Evolutionary conservation across 2,888 invertebrate species (phyloP).

Genomic region (Cistogaster globosa): DNA sequence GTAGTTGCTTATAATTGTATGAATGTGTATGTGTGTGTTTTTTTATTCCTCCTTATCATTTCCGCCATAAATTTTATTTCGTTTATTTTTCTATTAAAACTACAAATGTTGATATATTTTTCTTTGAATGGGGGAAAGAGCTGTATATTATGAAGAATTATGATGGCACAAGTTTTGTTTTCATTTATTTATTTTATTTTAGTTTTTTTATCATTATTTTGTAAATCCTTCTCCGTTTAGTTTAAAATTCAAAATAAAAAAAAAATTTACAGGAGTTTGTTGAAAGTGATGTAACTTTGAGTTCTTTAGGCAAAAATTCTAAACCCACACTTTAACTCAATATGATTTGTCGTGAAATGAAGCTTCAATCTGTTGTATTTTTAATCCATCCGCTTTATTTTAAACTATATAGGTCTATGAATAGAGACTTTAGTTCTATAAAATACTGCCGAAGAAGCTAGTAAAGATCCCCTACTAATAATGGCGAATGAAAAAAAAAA

Average conservation of each 20-base stretch:
- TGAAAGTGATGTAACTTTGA: neutral
- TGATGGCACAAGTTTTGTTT: slow-evolving; percentile 31
- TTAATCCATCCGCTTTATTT: too few species aligned
- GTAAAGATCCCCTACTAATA: too few species aligned
- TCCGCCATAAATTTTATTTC: slow-evolving; percentile 83
- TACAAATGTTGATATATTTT: slow-evolving; percentile 70
- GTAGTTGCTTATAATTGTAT: neutral
- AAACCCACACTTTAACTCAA: too few species aligned
- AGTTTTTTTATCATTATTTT: slow-evolving; percentile 3
- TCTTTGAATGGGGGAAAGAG: neutral
- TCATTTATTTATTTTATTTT: neutral
- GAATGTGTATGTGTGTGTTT: neutral
- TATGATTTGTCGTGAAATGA: too few species aligned
- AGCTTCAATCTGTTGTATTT: too few species aligned
- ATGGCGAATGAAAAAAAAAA: too few species aligned
- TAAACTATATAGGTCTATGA: too few species aligned
- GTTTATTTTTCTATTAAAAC: slow-evolving; percentile 82
- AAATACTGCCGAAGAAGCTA: too few species aligned
- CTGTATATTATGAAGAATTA: slow-evolving; percentile 52
- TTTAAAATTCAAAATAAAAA: slow-evolving; percentile 27
- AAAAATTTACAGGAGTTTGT: neutral
- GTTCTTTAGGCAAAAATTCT: neutral
- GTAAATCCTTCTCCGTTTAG: slow-evolving; percentile 35
- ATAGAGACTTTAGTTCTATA: too few species aligned
- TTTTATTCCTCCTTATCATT: slow-evolving; percentile 79